Percentiles rank a stretch among this genome's conserved stretches.
Conservation (phyloP, 1,140 invertebrate species). For the Rhysida immarginata region DNA sequence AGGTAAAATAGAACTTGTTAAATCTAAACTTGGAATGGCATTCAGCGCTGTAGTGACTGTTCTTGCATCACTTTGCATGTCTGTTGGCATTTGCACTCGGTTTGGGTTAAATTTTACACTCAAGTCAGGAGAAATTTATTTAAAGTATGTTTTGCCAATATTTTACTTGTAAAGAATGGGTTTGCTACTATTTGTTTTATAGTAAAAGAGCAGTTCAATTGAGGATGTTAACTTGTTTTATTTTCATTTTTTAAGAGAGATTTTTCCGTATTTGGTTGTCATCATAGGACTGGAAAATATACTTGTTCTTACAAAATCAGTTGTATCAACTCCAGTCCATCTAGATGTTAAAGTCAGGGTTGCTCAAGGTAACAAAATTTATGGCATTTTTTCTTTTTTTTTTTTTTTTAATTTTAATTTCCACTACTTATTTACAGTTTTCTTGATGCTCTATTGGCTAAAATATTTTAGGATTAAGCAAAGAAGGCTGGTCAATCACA, state of each 20-base stretch:
- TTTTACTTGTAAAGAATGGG: too few species aligned
- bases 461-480: constrained; percentile 51
- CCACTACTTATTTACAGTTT: too few species aligned
- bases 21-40: constrained; percentile 79
- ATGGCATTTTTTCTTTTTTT: too few species aligned
- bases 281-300: constrained; percentile 93
- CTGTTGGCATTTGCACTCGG: constrained; percentile 81
- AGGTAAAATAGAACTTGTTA: constrained; percentile 66
- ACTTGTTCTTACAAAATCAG: constrained; percentile 82
- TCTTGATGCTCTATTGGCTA: too few species aligned
- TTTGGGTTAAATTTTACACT: constrained; percentile 49
- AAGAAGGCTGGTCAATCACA: constrained; percentile 91
- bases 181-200: neutral
- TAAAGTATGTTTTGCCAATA: constrained; percentile 4
- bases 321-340: constrained; percentile 77
- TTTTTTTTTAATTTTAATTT: too few species aligned
- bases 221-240: neutral
- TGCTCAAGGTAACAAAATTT: constrained; percentile 53
- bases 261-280: constrained; percentile 89
- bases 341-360: constrained; percentile 86
- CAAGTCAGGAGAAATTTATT: constrained; percentile 19
- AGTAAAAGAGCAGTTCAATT: neutral
- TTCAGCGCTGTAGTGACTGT: constrained; percentile 77
- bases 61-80: constrained; percentile 77
- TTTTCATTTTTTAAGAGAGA: constrained; percentile 32